These are phyloP conservation scores for Caerostris darwini DNA, from an alignment of 1,140 invertebrate species.

Conservation along the genomic window DNA sequence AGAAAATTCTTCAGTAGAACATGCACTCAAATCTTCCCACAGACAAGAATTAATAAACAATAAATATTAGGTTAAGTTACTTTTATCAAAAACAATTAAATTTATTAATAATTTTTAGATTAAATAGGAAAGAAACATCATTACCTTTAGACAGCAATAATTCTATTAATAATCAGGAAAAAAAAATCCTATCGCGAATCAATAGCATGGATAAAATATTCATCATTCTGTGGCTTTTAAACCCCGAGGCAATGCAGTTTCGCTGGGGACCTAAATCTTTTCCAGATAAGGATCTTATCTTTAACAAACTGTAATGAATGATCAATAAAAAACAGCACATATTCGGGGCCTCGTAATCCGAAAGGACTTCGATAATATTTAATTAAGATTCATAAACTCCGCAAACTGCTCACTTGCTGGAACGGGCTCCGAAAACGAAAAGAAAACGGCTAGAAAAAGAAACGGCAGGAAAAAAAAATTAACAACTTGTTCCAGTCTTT, in stretches of 20 bases:
- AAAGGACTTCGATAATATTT: conserved; percentile 13
- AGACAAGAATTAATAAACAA: too few relatives aligned
- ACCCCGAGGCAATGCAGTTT: neutral
- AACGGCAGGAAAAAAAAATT: neutral
- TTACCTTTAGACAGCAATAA: too few relatives aligned
- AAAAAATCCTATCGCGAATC: neutral
- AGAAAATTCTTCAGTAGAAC: too few relatives aligned
- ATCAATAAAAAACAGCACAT: neutral
- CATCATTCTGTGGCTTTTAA: neutral
- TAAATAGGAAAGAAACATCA: too few relatives aligned
- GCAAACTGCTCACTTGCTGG: neutral
- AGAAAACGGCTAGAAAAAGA: neutral
- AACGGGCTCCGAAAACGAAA: too few relatives aligned
- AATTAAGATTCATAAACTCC: conserved; percentile 47
- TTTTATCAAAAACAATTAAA: too few relatives aligned
- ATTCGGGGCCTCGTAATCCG: neutral
- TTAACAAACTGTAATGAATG: neutral
- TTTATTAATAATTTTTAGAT: too few relatives aligned
- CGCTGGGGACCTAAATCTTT: neutral
- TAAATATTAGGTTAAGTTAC: too few relatives aligned
- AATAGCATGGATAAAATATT: neutral
- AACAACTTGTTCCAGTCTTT: neutral
- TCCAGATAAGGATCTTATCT: neutral
- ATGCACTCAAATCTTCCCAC: too few relatives aligned
- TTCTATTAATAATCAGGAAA: too few relatives aligned